These are phyloP conservation scores for Labia minor DNA, from an alignment of 2,888 invertebrate species.

Conservation along the genomic window DNA sequence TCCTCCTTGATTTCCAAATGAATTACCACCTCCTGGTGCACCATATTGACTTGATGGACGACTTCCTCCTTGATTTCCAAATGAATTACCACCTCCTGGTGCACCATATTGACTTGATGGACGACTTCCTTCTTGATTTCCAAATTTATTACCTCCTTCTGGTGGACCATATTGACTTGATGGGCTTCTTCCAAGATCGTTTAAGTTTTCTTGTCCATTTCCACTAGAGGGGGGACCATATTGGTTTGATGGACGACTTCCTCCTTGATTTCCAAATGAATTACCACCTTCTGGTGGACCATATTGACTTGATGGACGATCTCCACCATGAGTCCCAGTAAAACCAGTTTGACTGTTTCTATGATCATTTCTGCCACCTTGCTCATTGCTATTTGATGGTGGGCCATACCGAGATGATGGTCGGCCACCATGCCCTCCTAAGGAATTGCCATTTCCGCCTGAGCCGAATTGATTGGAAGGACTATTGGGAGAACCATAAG, in stretches of 20 bases:
- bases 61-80: background rate
- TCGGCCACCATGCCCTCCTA: background rate
- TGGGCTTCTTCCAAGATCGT: slow-evolving; percentile 1
- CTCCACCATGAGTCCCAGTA: too few species aligned
- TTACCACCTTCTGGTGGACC: background rate
- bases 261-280: background rate
- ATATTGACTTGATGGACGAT: background rate
- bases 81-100: background rate
- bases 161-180: slow-evolving; percentile 18
- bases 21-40: slow-evolving; percentile 15
- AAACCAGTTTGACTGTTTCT: too few species aligned
- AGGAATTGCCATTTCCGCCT: too few species aligned
- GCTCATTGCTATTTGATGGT: slow-evolving; percentile 29
- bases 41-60: slow-evolving; percentile 19
- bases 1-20: background rate
- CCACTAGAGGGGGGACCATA: slow-evolving; percentile 26
- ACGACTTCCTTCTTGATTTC: background rate
- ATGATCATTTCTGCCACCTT: slow-evolving; percentile 27
- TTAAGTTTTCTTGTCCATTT: slow-evolving; percentile 29
- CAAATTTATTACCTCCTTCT: slow-evolving; percentile 2
- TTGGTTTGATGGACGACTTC: slow-evolving; percentile 18
- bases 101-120: slow-evolving; percentile 18
- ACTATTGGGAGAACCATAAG: background rate
- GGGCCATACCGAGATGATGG: slow-evolving; percentile 20
- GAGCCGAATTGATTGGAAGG: too few species aligned